Percentiles rank a stretch among this genome's conserved stretches.
Conservation (phyloP, 2,888 invertebrate genomes). For the Sisyra nigra region DNA sequence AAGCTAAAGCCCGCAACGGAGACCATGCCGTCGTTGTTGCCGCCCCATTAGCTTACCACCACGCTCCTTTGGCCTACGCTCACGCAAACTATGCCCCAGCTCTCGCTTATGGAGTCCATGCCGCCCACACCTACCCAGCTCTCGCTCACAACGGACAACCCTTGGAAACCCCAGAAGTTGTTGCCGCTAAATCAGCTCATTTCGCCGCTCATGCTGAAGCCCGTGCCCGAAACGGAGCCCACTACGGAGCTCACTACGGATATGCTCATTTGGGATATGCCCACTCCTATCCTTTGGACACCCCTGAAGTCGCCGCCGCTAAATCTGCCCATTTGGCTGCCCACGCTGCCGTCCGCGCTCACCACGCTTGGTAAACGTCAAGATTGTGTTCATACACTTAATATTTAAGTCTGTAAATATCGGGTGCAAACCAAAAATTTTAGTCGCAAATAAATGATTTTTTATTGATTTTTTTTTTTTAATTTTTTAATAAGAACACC, state of each 20-base stretch:
- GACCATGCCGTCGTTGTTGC: conserved; percentile 34
- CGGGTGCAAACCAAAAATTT: no score
- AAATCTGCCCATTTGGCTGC: conserved; percentile 21
- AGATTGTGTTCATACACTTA: no score
- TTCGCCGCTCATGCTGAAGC: conserved; percentile 35
- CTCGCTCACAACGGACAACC: conserved; percentile 29
- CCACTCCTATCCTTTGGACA: neutral
- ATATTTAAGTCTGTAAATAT: no score
- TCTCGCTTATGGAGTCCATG: conserved; percentile 3
- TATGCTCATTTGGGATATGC: no score
- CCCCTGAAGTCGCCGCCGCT: conserved; percentile 1
- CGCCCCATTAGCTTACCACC: conserved; percentile 16
- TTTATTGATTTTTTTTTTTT: no score
- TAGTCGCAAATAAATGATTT: no score
- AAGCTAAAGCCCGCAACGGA: conserved; percentile 35
- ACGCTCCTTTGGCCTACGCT: conserved; percentile 15
- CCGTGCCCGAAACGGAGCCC: conserved; percentile 23
- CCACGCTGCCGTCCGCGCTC: conserved; percentile 4
- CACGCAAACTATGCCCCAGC: conserved; percentile 10
- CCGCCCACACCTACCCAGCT: conserved; percentile 1
- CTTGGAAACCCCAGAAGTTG: conserved; percentile 33
- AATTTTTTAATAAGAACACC: no score
- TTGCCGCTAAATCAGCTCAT: conserved; percentile 31
- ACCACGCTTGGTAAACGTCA: conserved; percentile 1
- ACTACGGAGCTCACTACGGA: no score